These are phyloP conservation scores for Nephrotoma appendiculata DNA, from an alignment of 2,888 invertebrate genomes.

Conservation along the genomic window DNA sequence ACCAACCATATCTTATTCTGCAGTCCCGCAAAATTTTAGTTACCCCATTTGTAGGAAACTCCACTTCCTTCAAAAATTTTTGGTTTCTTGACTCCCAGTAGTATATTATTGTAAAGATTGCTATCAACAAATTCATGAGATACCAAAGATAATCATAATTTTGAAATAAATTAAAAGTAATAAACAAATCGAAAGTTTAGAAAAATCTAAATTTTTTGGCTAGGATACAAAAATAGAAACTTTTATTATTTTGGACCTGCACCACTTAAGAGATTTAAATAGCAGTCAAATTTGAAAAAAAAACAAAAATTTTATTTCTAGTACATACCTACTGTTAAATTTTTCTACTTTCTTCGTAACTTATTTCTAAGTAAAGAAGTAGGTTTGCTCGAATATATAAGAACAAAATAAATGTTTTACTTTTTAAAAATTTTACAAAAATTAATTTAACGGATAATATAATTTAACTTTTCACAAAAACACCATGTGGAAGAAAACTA, in stretches of 20 bases:
- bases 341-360: neutral
- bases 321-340: too few species aligned
- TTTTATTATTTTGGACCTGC: neutral
- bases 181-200: too few species aligned
- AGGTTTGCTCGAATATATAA: neutral
- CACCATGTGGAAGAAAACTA: neutral
- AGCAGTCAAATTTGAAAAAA: neutral
- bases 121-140: too few species aligned
- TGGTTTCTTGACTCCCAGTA: too few species aligned
- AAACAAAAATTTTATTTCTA: neutral
- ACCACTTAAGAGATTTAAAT: neutral
- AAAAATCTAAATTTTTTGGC: too few species aligned
- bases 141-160: too few species aligned
- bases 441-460: neutral
- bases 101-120: too few species aligned
- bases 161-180: too few species aligned
- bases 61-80: too few species aligned
- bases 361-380: neutral
- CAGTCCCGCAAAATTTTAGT: too few species aligned
- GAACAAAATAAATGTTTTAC: neutral
- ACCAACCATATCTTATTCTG: too few species aligned
- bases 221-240: neutral
- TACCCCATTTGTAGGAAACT: too few species aligned
- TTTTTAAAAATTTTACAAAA: neutral
- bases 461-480: neutral